Evolutionary conservation across 2,113 vertebrate species (phyloP), one percentile per base, ranked within the genome.

Genomic region (Cryptomyrus ogoouensis): DNA sequence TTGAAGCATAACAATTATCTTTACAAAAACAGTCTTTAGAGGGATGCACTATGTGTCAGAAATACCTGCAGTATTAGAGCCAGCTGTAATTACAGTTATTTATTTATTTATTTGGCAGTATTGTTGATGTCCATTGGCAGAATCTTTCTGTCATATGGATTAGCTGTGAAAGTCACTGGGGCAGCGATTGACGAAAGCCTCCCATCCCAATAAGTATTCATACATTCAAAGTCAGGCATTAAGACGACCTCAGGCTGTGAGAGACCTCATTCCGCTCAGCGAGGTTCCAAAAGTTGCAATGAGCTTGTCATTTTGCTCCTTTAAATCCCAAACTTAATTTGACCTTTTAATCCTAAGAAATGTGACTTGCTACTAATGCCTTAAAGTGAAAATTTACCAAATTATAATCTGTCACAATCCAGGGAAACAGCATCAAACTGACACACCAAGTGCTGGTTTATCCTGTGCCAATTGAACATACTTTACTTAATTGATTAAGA

Each of bases 381-480:
- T 83, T 44, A 44, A 83, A 83, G 31, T 83, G 19, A 83, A 44
- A 42, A 44, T 39, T 21, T 24, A 42, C 19, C 39, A 42, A 39
- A 44, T 83, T 39, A 44, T 42, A 42, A 24, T 42, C 13, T 83
- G 77, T 83, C 15, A 44, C 77, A 83, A 24, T 44, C 21, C 77
- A 83, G 77, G 42, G 15, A 83, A 83, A 89, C 47, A 52, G 49
- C 47, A 83, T 42, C 5, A 83, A 44, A 89, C 50, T 24, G 27
- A 83, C 52, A 31, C 24, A n/a, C 35, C 17, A 53, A 52, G 27
- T 58, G n/a, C 56, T 85, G 91, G 93, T 90, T 92, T 89, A 93
- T 93, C 88, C 4, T 86, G 80, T 91, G 91, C 91, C 91, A 89
- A 47, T 49, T 70, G 56, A 86, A 83, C 31, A 84, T 52, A 90